Base-by-base conservation (phyloP, 2,797 vertebrate species). In the Champsocephalus esox region DNA sequence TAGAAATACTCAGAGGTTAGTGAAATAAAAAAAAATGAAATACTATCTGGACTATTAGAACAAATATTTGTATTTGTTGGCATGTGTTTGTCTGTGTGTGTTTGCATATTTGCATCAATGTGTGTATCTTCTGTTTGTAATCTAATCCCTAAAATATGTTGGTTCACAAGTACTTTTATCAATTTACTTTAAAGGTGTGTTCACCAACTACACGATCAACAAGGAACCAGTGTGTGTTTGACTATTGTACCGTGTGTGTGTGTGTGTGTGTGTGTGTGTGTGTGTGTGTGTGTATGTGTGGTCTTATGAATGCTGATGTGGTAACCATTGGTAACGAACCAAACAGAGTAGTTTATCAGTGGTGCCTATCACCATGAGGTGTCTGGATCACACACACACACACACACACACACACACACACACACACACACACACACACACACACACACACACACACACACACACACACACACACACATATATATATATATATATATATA, bases 251-350 rank as follows among this genome's bases (percentile, higher is more conserved):
- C n/a, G 0, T 28, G 38, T 59, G 64, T 74, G 38, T 59, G 64
- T 74, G 21, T 52, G 9, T 51, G 6, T 46, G 48, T 60, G 17
- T 21, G 0, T 28, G 38, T 59, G 64, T 74, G 0, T 28, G 64
- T 74, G 0, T 28, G 38, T 59, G 59, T 74, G 38, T 59, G 64
- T 74, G 21, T 52, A 11, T 51, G 6, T 46, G 48, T 60, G 17
- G 61, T 67, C 56, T 64, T 44, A 55, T 75, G 73, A 85, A 80
- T 82, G 73, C 77, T 77, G 58, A 82, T 77, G 67, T 69, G 63
- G 83, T 91, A 77, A 88, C 88, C 84, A 34, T 58, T 79, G 69
- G 88, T 81, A 72, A 87, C 77, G 0, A 66, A 60, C 76, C 71
- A 85, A 86, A 89, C 80, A 83, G 46, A 68, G 62, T 6, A 43